phyloP scores from a whole-genome alignment of 2,888 invertebrate species.

The Cactoblastis cactorum region DNA sequence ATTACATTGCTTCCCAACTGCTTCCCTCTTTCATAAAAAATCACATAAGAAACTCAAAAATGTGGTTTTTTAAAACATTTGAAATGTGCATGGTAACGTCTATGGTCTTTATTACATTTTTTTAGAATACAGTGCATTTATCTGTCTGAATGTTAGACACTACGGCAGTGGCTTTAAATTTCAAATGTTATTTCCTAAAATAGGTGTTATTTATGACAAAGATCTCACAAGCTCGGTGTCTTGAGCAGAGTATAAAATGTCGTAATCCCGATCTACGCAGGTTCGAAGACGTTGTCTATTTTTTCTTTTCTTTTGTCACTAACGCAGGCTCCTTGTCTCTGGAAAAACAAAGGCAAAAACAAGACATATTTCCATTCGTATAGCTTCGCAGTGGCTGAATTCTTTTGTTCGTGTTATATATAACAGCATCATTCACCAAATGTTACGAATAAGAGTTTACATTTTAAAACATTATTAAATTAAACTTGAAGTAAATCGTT shows the following conservation, averaged over 20 bases:
- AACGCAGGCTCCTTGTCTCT: not conserved
- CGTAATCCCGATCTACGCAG: not conserved
- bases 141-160: no score
- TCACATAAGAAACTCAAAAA: no score
- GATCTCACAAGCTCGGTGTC: no score
- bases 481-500: not conserved
- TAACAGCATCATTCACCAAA: not conserved
- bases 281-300: not conserved
- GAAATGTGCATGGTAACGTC: no score
- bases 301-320: not conserved
- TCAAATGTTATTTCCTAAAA: no score
- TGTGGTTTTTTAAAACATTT: no score
- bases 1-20: no score
- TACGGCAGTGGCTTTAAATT: no score
- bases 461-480: not conserved
- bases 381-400: not conserved
- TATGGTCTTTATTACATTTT: no score
- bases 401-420: constrained; percentile 1
- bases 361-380: not conserved
- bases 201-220: no score
- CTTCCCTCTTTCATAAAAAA: no score
- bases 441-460: not conserved
- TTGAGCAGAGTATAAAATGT: not conserved
- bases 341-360: constrained; percentile 1
- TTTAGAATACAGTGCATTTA: no score